Conservation (phyloP, 1,140 invertebrate genomes). For the Telenomus remus region DNA sequence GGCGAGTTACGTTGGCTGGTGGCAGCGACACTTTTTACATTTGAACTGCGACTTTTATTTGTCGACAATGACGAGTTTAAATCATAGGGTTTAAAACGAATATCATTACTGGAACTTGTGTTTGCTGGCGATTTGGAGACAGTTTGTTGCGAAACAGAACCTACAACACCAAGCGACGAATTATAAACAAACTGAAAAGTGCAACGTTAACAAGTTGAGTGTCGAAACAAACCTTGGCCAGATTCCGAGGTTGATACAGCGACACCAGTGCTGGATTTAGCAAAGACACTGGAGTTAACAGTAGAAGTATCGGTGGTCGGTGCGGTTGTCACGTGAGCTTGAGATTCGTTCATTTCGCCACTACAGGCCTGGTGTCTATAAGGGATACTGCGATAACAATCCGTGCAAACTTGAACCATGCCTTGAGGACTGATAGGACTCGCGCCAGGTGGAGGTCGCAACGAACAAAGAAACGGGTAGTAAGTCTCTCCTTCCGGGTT, state of each 20-base stretch:
- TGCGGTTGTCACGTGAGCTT: conserved; percentile 47
- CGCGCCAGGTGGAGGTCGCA: conserved; percentile 86
- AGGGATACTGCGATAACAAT: conserved; percentile 88
- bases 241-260: conserved; percentile 66
- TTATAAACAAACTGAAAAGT: too few relatives aligned
- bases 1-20: conserved; percentile 72
- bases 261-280: conserved; percentile 23
- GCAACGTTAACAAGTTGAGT: background rate
- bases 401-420: conserved; percentile 89
- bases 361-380: conserved; percentile 87
- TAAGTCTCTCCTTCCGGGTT: conserved; percentile 90
- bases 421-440: conserved; percentile 88
- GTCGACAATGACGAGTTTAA: conserved; percentile 77
- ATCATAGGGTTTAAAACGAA: conserved; percentile 84
- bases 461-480: conserved; percentile 88
- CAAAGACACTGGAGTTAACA: conserved; percentile 12
- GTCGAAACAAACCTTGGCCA: conserved; percentile 53
- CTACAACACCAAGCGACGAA: conserved; percentile 49
- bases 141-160: conserved; percentile 72
- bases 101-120: conserved; percentile 76
- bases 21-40: conserved; percentile 68
- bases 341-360: conserved; percentile 73
- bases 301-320: conserved; percentile 1
- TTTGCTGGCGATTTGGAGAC: conserved; percentile 77
- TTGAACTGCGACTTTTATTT: conserved; percentile 73